Evolutionary conservation across 2,113 vertebrate genomes (phyloP).

Genomic region (Varanus salvator): DNA sequence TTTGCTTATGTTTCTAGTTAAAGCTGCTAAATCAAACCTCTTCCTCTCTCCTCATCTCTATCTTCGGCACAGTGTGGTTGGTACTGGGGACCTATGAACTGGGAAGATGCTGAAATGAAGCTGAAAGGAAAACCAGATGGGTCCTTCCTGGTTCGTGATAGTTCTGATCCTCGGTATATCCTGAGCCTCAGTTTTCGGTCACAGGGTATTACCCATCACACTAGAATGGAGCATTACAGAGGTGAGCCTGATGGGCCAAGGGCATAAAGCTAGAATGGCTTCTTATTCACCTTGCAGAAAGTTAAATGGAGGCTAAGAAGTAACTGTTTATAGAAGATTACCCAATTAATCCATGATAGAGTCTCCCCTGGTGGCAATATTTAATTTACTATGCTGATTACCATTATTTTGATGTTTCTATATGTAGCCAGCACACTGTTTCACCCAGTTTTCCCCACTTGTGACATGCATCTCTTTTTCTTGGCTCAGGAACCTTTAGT

Average conservation of each 20-base stretch:
- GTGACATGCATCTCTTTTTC: neutral
- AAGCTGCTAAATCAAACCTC: neutral
- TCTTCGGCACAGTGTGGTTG: slow-evolving; percentile 85
- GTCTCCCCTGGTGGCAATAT: neutral
- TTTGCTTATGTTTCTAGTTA: neutral
- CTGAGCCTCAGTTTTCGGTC: slow-evolving; percentile 98
- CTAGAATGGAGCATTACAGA: slow-evolving; percentile 94
- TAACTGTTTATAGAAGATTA: neutral
- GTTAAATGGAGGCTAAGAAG: neutral
- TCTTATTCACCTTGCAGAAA: neutral
- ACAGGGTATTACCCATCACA: slow-evolving; percentile 95
- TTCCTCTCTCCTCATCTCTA: neutral
- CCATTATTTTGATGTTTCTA: neutral
- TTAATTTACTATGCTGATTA: neutral
- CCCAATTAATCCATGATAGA: neutral
- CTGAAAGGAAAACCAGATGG: slow-evolving; percentile 95
- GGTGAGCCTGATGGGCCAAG: slow-evolving; percentile 73
- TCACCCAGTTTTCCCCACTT: too few relatives aligned
- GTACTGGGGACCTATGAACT: slow-evolving; percentile 99
- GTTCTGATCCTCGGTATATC: slow-evolving; percentile 95
- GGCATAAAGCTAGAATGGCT: too few relatives aligned
- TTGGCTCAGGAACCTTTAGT: slow-evolving; percentile 91
- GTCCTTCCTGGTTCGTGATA: slow-evolving; percentile 96
- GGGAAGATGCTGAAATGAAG: slow-evolving; percentile 98
- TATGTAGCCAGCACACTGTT: neutral